phyloP scores from a whole-genome alignment of 2,888 invertebrate species.

The Camponotus fellah region DNA sequence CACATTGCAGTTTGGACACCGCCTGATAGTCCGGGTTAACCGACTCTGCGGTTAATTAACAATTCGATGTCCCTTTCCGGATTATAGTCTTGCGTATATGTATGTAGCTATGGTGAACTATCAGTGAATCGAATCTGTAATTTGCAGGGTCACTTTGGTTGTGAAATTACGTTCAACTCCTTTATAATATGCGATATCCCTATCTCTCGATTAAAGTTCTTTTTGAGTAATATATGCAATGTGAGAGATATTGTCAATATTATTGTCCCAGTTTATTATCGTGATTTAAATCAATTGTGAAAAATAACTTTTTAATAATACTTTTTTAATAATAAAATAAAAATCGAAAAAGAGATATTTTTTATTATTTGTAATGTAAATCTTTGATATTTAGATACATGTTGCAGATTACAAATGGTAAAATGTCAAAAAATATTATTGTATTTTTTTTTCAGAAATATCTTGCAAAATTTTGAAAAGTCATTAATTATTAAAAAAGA shows the following conservation, averaged over 20 bases:
- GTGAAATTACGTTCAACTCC: neutral
- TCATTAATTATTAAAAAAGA: neutral
- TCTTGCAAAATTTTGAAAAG: too few relatives aligned
- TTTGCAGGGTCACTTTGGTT: neutral
- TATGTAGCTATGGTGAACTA: neutral
- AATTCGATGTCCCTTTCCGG: conserved; percentile 37
- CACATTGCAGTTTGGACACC: conserved; percentile 19
- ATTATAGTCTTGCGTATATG: conserved; percentile 38
- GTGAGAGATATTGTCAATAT: neutral
- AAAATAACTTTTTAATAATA: neutral
- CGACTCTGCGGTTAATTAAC: conserved; percentile 38
- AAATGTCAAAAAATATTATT: neutral
- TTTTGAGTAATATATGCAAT: neutral
- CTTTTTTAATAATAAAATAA: neutral
- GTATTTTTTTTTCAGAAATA: too few relatives aligned
- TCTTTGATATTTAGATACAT: neutral
- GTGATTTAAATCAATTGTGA: neutral
- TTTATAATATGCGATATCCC: neutral
- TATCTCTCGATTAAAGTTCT: neutral
- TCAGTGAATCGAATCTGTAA: neutral
- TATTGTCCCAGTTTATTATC: neutral
- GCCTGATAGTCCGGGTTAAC: neutral
- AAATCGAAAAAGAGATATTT: conserved; percentile 1
- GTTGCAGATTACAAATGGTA: neutral
- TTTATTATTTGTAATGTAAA: conserved; percentile 2